Evolutionary conservation across 2,113 vertebrate species (phyloP).

Genomic region (Romanogobio albipinnatus): DNA sequence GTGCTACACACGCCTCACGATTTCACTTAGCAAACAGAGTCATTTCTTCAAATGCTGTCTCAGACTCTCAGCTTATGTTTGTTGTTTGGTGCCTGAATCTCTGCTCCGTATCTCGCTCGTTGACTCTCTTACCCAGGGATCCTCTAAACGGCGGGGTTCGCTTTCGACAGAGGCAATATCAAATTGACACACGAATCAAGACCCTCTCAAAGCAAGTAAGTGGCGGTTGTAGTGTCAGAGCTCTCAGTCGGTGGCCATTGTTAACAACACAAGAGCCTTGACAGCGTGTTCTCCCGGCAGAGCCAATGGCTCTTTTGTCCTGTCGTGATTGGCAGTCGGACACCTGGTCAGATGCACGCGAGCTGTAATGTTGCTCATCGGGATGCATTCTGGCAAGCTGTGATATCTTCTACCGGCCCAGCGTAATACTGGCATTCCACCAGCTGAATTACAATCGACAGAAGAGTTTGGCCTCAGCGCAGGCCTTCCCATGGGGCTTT

Average conservation of each 20-base stretch:
- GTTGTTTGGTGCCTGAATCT: no score
- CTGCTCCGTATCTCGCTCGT: background rate
- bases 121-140: slow-evolving; percentile 18
- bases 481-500: background rate
- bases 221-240: slow-evolving; percentile 13
- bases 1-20: background rate
- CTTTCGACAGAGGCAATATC: background rate
- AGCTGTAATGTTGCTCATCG: background rate
- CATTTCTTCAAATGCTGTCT: background rate
- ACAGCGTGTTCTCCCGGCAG: background rate
- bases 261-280: background rate
- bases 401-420: background rate
- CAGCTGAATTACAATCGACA: background rate
- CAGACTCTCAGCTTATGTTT: background rate
- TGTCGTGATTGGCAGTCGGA: background rate
- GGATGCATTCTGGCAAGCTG: background rate
- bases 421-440: background rate
- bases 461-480: background rate
- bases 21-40: no score
- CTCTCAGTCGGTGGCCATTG: slow-evolving; percentile 14
- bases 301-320: slow-evolving; percentile 18
- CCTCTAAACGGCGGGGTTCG: background rate
- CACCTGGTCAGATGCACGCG: background rate
- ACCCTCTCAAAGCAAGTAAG: slow-evolving; percentile 18
- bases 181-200: background rate